A percentile compares a stretch with the other conserved stretches of the same genome.
Conservation (phyloP, 2,797 vertebrate species). For the Ctenosaura bakeri region DNA sequence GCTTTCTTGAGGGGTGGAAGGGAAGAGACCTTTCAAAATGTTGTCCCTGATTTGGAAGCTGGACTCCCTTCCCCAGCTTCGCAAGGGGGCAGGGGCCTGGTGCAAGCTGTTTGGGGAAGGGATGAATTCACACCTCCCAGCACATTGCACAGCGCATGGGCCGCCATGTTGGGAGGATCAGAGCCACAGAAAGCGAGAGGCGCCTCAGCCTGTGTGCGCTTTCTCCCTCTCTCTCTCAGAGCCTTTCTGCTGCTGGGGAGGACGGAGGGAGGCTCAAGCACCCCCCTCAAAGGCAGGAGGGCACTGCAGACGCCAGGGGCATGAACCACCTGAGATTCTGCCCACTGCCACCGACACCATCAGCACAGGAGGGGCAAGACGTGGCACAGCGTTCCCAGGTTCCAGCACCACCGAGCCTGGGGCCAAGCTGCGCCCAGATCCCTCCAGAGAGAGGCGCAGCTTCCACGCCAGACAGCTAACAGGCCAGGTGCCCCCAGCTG, state of each 20-base stretch:
- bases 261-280: background rate
- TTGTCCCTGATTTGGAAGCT: constrained; percentile 51
- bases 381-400: background rate
- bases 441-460: background rate
- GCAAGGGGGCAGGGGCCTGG: background rate
- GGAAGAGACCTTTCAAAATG: constrained; percentile 30
- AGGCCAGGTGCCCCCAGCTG: background rate
- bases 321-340: no score
- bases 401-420: background rate
- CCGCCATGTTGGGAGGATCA: constrained; percentile 58
- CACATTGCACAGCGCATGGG: constrained; percentile 19
- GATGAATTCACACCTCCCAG: background rate
- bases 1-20: background rate
- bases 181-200: constrained; percentile 51
- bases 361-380: no score
- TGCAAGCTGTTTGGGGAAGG: background rate
- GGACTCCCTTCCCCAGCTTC: accelerated
- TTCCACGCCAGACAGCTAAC: no score
- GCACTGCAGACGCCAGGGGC: background rate
- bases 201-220: background rate
- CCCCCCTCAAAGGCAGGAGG: accelerated
- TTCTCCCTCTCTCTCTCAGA: accelerated
- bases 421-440: background rate
- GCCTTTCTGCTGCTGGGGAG: constrained; percentile 2
- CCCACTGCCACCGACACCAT: background rate